Evolutionary conservation across 2,113 vertebrate genomes (phyloP).

Genomic region (Gasterosteus nipponicus): DNA sequence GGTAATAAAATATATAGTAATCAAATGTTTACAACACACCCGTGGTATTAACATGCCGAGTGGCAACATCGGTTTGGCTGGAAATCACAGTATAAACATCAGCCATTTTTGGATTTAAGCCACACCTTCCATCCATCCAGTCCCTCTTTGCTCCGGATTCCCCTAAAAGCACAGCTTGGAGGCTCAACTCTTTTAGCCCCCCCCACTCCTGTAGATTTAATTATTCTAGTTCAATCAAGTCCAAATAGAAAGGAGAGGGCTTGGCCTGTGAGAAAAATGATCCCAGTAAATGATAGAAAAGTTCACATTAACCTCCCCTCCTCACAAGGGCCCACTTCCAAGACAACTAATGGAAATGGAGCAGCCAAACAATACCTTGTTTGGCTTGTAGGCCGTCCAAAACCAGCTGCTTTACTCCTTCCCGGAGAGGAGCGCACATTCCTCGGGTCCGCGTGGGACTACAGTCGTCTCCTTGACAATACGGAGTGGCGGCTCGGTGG

Average conservation of each 20-base stretch:
- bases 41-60: conserved; percentile 8
- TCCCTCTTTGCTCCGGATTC: neutral
- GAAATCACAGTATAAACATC: conserved; percentile 33
- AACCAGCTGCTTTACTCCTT: conserved; percentile 45
- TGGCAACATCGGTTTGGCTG: conserved; percentile 33
- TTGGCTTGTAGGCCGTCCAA: conserved; percentile 57
- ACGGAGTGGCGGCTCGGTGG: conserved; percentile 7
- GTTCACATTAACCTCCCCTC: neutral
- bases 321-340: conserved; percentile 23
- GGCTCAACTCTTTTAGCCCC: neutral
- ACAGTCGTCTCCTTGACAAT: conserved; percentile 58
- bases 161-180: conserved; percentile 10
- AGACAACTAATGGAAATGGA: conserved; percentile 35
- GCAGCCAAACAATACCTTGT: conserved; percentile 41
- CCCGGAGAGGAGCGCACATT: conserved; percentile 35
- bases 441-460: conserved; percentile 26
- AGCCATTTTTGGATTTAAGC: conserved; percentile 2
- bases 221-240: conserved; percentile 34
- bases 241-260: conserved; percentile 1
- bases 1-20: neutral
- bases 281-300: conserved; percentile 2
- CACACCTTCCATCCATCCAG: conserved; percentile 12
- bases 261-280: neutral
- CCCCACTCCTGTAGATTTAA: neutral
- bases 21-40: conserved; percentile 15